These are phyloP conservation scores for Gymnocephalus cernua DNA, from an alignment of 2,113 vertebrate species.

Conservation along the genomic window DNA sequence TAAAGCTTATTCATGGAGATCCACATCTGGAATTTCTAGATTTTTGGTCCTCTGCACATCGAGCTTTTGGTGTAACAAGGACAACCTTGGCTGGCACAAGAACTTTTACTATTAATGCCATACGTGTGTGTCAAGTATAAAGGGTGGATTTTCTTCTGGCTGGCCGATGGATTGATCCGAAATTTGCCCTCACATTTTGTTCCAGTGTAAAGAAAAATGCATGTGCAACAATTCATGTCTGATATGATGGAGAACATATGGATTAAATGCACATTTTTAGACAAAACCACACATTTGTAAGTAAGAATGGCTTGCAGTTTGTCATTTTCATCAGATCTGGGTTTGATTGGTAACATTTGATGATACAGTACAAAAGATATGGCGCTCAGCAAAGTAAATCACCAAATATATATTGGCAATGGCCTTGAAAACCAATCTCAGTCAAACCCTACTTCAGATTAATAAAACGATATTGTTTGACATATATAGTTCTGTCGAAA, in stretches of 20 bases:
- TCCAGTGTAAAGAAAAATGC: not conserved
- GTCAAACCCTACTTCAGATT: not conserved
- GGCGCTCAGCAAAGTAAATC: not conserved
- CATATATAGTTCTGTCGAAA: conserved; percentile 20
- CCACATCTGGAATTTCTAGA: not conserved
- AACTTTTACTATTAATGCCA: not conserved
- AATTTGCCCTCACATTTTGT: not conserved
- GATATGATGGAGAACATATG: not conserved
- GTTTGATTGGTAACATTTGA: not conserved
- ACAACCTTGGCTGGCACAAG: not conserved
- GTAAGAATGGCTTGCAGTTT: not conserved
- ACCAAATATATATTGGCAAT: not conserved
- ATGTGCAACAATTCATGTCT: not conserved
- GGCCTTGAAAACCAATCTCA: conserved; percentile 22
- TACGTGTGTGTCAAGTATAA: not conserved
- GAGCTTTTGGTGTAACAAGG: not conserved
- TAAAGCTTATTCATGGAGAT: not conserved
- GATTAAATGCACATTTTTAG: not conserved
- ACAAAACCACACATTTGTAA: not conserved
- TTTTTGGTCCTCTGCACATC: not conserved
- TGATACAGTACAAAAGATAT: not conserved
- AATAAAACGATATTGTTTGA: conserved; percentile 21
- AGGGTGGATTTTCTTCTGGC: not conserved
- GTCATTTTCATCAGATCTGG: not conserved
- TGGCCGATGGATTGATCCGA: not conserved